These are phyloP conservation scores for Andricus grossulariae DNA, from an alignment of 1,140 invertebrate genomes.

Conservation along the genomic window DNA sequence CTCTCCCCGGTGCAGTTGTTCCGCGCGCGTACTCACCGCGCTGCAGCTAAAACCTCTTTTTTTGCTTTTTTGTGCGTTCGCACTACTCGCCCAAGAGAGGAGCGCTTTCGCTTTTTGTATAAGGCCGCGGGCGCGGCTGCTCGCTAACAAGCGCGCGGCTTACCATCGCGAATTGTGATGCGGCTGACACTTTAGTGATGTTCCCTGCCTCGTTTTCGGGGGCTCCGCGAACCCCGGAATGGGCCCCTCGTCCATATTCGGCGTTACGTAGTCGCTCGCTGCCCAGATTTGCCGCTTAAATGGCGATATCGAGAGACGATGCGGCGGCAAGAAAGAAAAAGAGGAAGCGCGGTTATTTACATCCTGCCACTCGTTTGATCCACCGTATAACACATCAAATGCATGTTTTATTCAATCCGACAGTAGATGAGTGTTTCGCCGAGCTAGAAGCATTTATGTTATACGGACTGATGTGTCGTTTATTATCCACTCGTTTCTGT, in stretches of 20 bases:
- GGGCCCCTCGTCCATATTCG: slow-evolving; percentile 56
- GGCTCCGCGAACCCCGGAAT: slow-evolving; percentile 49
- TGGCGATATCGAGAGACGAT: slow-evolving; percentile 25
- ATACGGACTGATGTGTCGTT: slow-evolving; percentile 27
- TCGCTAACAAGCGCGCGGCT: slow-evolving; percentile 63
- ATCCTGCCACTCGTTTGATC: slow-evolving; percentile 26
- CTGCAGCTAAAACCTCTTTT: slow-evolving; percentile 46
- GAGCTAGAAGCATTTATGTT: slow-evolving; percentile 3
- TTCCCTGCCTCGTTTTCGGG: slow-evolving; percentile 59
- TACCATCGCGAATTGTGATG: slow-evolving; percentile 63
- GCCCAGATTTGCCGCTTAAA: not conserved
- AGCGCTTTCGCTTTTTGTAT: slow-evolving; percentile 59
- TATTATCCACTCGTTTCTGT: slow-evolving; percentile 1
- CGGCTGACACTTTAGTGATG: slow-evolving; percentile 64
- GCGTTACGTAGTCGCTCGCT: slow-evolving; percentile 46
- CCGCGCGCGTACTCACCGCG: slow-evolving; percentile 44
- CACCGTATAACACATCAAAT: slow-evolving; percentile 27
- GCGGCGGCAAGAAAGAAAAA: slow-evolving; percentile 17
- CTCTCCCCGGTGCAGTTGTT: slow-evolving; percentile 43
- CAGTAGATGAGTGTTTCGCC: slow-evolving; percentile 28
- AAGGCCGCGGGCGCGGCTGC: slow-evolving; percentile 49
- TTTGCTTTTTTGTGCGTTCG: slow-evolving; percentile 53
- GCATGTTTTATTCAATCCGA: slow-evolving; percentile 30
- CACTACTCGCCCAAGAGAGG: slow-evolving; percentile 46
- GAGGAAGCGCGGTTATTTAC: slow-evolving; percentile 32